Conservation (phyloP, 2,888 invertebrate genomes). For the Neocrepidodera transversa region DNA sequence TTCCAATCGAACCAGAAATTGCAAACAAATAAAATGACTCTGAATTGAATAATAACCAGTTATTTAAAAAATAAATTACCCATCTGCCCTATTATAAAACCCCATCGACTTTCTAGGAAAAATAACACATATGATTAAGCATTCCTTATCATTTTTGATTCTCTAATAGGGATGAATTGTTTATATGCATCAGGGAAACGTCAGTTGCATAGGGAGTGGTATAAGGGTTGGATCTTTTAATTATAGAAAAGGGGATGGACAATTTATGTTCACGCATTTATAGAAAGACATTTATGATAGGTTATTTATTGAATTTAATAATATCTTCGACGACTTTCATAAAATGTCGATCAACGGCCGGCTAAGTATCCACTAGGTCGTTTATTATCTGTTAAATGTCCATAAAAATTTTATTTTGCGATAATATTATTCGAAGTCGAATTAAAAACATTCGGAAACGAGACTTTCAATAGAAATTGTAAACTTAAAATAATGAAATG, state of each 20-base stretch:
- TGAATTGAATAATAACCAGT: too few relatives aligned
- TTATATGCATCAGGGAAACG: slow-evolving; percentile 48
- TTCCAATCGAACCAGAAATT: too few relatives aligned
- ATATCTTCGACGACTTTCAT: slow-evolving; percentile 25
- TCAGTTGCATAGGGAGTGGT: slow-evolving; percentile 47
- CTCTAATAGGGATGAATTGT: slow-evolving; percentile 39
- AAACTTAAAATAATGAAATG: too few relatives aligned
- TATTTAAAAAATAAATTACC: too few relatives aligned
- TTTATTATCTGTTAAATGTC: slow-evolving; percentile 11
- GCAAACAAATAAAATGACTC: too few relatives aligned
- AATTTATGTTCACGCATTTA: slow-evolving; percentile 49
- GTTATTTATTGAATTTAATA: slow-evolving; percentile 48
- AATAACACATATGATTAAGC: slow-evolving; percentile 6
- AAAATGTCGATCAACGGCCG: slow-evolving; percentile 25
- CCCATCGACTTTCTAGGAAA: not conserved
- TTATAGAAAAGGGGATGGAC: slow-evolving; percentile 52
- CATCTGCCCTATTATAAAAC: not conserved
- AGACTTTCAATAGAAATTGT: too few relatives aligned
- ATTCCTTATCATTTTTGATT: slow-evolving; percentile 13
- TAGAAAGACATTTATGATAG: slow-evolving; percentile 48
- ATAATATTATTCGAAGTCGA: too few relatives aligned
- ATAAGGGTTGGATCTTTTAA: slow-evolving; percentile 53
- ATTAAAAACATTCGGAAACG: too few relatives aligned
- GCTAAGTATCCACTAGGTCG: not conserved
- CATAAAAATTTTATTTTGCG: slow-evolving; percentile 1